A percentile compares a stretch with the other conserved stretches of the same genome.
These are phyloP conservation scores for Conomelus anceps DNA, from an alignment of 2,888 invertebrate species.

Conservation along the genomic window DNA sequence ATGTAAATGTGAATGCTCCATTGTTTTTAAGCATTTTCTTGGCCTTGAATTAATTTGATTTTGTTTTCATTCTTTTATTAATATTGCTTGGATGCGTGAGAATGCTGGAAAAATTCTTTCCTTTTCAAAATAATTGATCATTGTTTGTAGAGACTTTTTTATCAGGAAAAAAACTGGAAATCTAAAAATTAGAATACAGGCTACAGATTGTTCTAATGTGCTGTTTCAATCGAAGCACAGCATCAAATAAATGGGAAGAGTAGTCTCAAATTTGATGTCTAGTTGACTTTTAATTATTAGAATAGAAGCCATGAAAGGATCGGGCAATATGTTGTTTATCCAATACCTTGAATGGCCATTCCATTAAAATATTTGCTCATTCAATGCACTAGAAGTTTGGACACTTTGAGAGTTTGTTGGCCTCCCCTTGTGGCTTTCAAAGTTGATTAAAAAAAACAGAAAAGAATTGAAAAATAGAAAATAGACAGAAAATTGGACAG, in stretches of 20 bases:
- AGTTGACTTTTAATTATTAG: neutral
- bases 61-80: neutral
- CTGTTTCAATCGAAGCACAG: too few species aligned
- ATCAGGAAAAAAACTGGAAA: neutral
- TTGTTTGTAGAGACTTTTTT: neutral
- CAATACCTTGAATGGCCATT: neutral
- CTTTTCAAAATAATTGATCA: neutral
- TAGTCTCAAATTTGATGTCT: neutral
- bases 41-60: neutral
- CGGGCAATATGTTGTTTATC: neutral
- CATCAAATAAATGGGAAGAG: too few species aligned
- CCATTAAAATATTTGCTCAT: too few species aligned
- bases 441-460: too few species aligned
- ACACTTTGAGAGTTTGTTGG: too few species aligned
- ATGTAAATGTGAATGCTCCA: neutral
- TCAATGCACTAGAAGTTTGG: too few species aligned
- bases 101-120: too few species aligned
- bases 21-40: neutral
- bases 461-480: too few species aligned
- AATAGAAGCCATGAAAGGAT: neutral
- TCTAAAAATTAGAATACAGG: neutral
- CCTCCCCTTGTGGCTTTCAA: too few species aligned
- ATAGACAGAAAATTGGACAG: too few species aligned
- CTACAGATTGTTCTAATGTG: too few species aligned
- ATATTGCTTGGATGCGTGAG: neutral